Evolutionary conservation across 2,113 vertebrate genomes (phyloP), one percentile per base, ranked within the genome.

Genomic region (Psittacula cyanocephala): DNA sequence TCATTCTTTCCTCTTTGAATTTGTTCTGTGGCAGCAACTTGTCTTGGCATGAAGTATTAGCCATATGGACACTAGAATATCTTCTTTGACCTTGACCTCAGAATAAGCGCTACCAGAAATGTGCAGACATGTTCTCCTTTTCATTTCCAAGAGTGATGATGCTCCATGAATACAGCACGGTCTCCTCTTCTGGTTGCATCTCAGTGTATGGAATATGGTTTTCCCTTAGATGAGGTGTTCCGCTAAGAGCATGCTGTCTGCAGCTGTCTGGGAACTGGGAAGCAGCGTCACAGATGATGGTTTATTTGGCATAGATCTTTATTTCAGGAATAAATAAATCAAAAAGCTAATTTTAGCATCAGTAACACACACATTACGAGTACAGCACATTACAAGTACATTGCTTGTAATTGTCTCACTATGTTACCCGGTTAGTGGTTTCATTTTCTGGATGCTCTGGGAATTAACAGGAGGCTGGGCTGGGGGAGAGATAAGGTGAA

Each of bases 11-110:
- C 69, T 81, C 85, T 95, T 92, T 86, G 79, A 86, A 84, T 96
- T 93, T 88, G 72, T 94, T 94, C 46, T 60, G 64, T 93, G 88
- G 95, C 82, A 96, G 47, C 88, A 90, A 88, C 85, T 96, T 86
- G 65, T 72, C 88, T 96, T 97, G 96, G 95, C 96, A 92, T 81
- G 86, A 86, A 94, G 57, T 93, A 69, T 89, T 84, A 84, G 83
- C 92, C 96, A 97, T 96, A 95, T 96, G 93, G 93, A 91, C 65
- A 18, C 74, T 53, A 68, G 88, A 72, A 92, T 91, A 79, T 94
- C 88, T 52, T 72, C 80, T 96, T 96, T 96, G 96, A 97, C 96
- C 95, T 96, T 97, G 95, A 95, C 95, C 96, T 96, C 72, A 57
- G 86, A 78, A 16, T 29, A 72, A 69, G 52, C 3, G 1, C 88